Base-by-base conservation (phyloP, 2,113 vertebrate species). In the Hiodon alosoides region DNA sequence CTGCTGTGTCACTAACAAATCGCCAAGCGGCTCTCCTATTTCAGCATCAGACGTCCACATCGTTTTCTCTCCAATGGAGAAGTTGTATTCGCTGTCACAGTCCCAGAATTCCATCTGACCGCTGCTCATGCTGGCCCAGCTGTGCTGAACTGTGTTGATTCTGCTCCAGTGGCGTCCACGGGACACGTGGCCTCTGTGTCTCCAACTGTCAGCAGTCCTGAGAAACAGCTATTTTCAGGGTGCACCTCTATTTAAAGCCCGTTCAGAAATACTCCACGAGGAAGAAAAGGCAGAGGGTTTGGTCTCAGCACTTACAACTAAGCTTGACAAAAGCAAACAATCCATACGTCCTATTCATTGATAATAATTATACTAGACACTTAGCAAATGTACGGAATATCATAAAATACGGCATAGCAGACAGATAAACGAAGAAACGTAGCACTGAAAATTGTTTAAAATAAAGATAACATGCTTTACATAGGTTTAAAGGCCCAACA, bases 231-330 rank as follows among this genome's bases (percentile, higher is more conserved):
- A 79, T 75, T 81, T 79, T 69, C 71, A 79, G 67, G 17, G 64
- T 55, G 17, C 66, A 3, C 31, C 58, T 71, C 82, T 76, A 81
- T 81, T 83, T 81, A 79, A 81, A 81, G 79, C 48, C 13, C 16
- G 48, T 7, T 67, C 71, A 72, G 76, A 78, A 80, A 78, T 73
- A 69, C 64, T 55, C 70, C 69, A 64, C 50, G 10, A 17, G 47
- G 31, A 70, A 50, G 58, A 62, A 58, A 51, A 47, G 14, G 57
- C 71, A 17, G 53, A 53, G 55, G 51, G 11, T 9, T 62, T 7
- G 72, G 46, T 17, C 68, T 53, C 4, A n/a, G 68, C n/a, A 46
- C 5, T 70, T 10, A 31, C 7, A 31, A 66, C 4, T 46, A 31
- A 31, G n/a, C 6, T 65, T 48, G 2, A 10, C 0, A 11, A 4